Percentiles rank a stretch among this genome's conserved stretches.
These are phyloP conservation scores for Hippocampus comes DNA, from an alignment of 2,113 vertebrate genomes.

Conservation along the genomic window DNA sequence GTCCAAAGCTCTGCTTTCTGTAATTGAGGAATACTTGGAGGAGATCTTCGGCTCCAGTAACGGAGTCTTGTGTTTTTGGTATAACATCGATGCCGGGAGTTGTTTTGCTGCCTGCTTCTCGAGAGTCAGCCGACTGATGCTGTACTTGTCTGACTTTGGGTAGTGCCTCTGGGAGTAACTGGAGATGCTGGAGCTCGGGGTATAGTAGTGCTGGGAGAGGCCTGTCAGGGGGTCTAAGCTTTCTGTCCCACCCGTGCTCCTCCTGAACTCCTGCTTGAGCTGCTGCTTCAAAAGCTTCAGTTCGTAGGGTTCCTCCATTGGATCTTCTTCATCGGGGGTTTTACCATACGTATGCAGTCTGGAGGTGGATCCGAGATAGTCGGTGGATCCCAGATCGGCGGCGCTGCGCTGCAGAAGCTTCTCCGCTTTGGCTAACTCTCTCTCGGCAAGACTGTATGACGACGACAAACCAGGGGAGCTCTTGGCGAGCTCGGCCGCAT, in stretches of 20 bases:
- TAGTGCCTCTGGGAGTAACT: conserved; percentile 84
- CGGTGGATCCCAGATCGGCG: conserved; percentile 82
- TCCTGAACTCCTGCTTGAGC: conserved; percentile 96
- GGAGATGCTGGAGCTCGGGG: conserved; percentile 72
- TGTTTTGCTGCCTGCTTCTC: conserved; percentile 98
- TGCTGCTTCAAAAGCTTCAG: conserved; percentile 96
- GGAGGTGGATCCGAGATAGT: conserved; percentile 87
- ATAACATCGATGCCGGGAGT: conserved; percentile 89
- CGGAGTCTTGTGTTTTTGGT: conserved; percentile 93
- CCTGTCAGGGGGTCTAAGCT: conserved; percentile 87
- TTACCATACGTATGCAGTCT: conserved; percentile 90
- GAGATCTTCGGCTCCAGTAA: conserved; percentile 85
- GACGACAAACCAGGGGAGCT: conserved; percentile 80
- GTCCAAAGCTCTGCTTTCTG: conserved; percentile 87
- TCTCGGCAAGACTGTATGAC: conserved; percentile 88
- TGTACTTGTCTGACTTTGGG: conserved; percentile 95
- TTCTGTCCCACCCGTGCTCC: conserved; percentile 88
- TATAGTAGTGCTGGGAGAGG: conserved; percentile 89
- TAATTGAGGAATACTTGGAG: conserved; percentile 91
- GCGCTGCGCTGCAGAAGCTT: conserved; percentile 81
- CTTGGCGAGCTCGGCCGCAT: conserved; percentile 92
- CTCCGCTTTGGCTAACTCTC: conserved; percentile 91
- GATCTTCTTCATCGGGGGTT: conserved; percentile 91
- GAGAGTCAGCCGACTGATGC: conserved; percentile 92
- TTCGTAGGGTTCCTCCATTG: conserved; percentile 98